These are phyloP conservation scores for Ramphastos sulfuratus DNA, from an alignment of 2,113 vertebrate species.

Conservation along the genomic window DNA sequence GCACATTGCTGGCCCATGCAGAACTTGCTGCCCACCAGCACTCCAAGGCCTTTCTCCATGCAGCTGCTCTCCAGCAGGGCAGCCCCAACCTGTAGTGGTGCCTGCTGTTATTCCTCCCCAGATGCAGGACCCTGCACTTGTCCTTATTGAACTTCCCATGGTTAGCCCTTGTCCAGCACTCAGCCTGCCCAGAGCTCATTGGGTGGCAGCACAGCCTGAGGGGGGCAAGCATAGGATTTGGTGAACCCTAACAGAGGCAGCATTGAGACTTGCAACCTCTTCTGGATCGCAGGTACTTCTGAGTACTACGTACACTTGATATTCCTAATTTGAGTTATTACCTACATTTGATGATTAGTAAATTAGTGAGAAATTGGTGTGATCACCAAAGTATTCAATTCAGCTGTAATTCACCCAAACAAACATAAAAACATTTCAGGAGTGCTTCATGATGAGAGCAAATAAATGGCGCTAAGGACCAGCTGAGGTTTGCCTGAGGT, in stretches of 20 bases:
- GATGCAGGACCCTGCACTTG: no score
- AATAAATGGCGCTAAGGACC: constrained; percentile 37
- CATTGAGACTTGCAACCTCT: neutral
- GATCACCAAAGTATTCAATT: constrained; percentile 20
- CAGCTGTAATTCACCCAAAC: constrained; percentile 37
- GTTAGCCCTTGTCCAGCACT: no score
- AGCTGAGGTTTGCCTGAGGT: neutral
- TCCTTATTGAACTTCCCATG: no score
- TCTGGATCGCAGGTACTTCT: neutral
- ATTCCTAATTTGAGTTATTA: constrained; percentile 10
- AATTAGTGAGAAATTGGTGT: constrained; percentile 34
- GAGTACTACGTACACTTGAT: constrained; percentile 2
- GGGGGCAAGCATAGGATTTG: neutral
- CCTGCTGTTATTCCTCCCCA: no score
- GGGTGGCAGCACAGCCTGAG: no score
- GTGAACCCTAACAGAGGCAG: neutral
- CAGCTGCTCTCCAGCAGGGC: no score
- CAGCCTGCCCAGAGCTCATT: no score
- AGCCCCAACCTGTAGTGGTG: no score
- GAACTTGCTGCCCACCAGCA: no score
- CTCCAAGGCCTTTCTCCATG: no score
- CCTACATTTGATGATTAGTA: constrained; percentile 40
- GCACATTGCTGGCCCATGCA: no score
- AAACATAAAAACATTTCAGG: constrained; percentile 47
- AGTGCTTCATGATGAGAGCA: constrained; percentile 41